Evolutionary conservation across 2,888 invertebrate genomes (phyloP), one percentile per base, ranked within the genome.

Genomic region (Poecilobothrus nobilitatus): DNA sequence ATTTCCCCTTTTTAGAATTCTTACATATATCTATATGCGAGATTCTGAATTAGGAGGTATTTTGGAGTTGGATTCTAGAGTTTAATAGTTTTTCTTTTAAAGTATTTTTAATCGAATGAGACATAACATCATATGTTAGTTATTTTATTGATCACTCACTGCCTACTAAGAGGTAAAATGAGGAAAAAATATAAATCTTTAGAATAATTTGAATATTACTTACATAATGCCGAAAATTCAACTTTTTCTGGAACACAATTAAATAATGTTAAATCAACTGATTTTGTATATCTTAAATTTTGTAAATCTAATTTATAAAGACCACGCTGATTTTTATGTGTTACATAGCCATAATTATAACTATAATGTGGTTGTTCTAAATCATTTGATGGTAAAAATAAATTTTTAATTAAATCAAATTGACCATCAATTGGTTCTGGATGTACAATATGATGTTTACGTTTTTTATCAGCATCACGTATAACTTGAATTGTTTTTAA

Each of bases 341-440:
- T 88, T 64, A 90, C 89, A 78, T 90, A 91, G 63, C 89, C 91
- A 78, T 89, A 89, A 75, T 88, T 87, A 81, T 88, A 90, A 75
- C 80, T 82, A 74, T 81, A 83, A 74, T 83, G 82, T n/a, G 82
- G 80, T 70, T 83, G 75, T 75, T 87, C 86, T 85, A 86, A 85
- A 70, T 80, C 79, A 33, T 84, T 78, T 21, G 86, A 85, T 8
- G 88, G 88, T 72, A 88, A 84, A 77, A 86, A 88, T 37, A 89
- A 80, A 68, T 86, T 85, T 73, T 85, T 84, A 7, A 90, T 89
- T 74, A 89, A 83, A 80, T 91, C 90, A 78, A 90, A 90, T 77
- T 89, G 88, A 18, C 89, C 89, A 75, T 90, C 89, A 64, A 91
- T 88, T 0, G 90, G 90, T 76, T 90, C 88, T 1, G 89, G 88